Base-by-base conservation (phyloP, 2,113 vertebrate species). In the Colaptes auratus region DNA sequence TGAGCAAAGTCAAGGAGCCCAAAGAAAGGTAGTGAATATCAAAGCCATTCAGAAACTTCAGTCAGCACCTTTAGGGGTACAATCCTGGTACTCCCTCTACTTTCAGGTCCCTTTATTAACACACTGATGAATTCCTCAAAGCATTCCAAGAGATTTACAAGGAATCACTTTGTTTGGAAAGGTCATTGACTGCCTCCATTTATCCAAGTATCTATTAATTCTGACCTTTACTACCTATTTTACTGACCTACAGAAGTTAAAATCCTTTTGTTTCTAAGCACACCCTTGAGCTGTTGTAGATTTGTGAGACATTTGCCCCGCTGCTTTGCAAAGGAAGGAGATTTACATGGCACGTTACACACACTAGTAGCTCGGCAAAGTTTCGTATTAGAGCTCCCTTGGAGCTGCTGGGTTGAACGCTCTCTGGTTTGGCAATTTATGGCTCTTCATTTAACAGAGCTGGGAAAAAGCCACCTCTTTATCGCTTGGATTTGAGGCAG, bases 281-380 rank as follows among this genome's bases (percentile, higher is more conserved):
- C 18, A 42, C 9, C 5, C 24, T 27, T 53, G 44, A 90, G 23
- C 16, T 8, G 8, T 87, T 75, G 67, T 30, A 50, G 58, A 10
- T 56, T 10, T 61, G 48, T 1, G 27, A 52, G 39, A 25, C 1
- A 0, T n/a, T 77, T 83, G 23, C 39, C 15, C 21, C 11, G 4
- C 3, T 10, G 9, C 8, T 52, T 36, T 79, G 44, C 60, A 31
- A 60, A 33, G 16, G 30, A 71, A 25, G 28, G 48, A 48, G 36
- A 44, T 39, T 66, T 39, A 17, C 0, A 1, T 15, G 66, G 7
- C 14, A 19, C 55, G 5, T 14, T 83, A 15, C 0, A 1, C 3
- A 3, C 27, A 2, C 0, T 10, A 25, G 52, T 14, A 67, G 39
- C 75, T 59, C 1, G 4, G 50, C 20, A 55, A 27, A 76, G 46